Evolutionary conservation across 35 echinoderm and acorn worm species (phyloP), one percentile per base, ranked within the genome.

Genomic region (Lytechinus pictus): DNA sequence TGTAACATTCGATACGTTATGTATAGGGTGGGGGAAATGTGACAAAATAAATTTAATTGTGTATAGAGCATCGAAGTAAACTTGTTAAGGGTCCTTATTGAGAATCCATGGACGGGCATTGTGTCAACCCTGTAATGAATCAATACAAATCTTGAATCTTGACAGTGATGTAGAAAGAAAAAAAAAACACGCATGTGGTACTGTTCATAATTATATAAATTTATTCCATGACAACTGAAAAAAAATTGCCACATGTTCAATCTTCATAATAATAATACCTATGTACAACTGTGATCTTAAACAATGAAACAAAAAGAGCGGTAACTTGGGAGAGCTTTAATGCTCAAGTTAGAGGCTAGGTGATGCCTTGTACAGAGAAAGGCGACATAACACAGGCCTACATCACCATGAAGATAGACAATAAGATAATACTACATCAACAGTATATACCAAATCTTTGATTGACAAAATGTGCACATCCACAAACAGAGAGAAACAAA

Each of bases 211-310:
- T 52, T 33, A 91, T 91, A 52, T 91, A 91, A 91, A 52, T 51
- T 54, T 52, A 52, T 51, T 51, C 29, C 53, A 52, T 52, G 53
- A 91, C 53, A 91, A 54, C 29, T 44, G 2, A 44, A 2, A 91
- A 91, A 91, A 90, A 52, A 52, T 91, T 91, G 89, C 14, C 89
- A 52, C 29, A 91, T 52, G 53, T 21, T 91, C 10, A 28, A 91
- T 51, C 29, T 52, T 54, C 11, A 91, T 91, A 91, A 52, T 91
- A 54, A 52, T 52, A 13, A 91, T 13, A 52, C 4, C 2, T 79
- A 79, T 79, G 16, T 79, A 79, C 66, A 79, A 14, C n/a, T 7
- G n/a, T 24, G 66, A 79, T 7, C 66, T 79, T 44, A 79, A 16
- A 79, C 16, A 79, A 24, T 79, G 66, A 24, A 5, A 79, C 66